Evolutionary conservation across 2,797 vertebrate species (phyloP).

Genomic region (Eptatretus atami): DNA sequence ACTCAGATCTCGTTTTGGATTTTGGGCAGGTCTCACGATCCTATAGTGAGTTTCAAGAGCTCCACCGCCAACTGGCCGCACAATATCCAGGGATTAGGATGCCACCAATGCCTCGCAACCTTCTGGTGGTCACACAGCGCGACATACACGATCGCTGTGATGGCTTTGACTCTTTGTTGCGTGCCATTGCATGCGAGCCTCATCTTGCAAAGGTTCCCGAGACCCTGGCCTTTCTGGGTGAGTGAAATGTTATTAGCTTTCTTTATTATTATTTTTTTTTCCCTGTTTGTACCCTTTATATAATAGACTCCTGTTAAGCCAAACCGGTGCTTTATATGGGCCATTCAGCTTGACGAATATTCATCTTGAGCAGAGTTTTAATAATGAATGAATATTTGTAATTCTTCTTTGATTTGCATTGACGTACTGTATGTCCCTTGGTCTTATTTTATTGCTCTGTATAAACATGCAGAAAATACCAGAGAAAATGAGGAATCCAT

Average conservation of each 20-base stretch:
- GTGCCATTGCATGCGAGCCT: constrained; percentile 20
- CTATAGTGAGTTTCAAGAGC: constrained; percentile 39
- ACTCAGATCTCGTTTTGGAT: not conserved
- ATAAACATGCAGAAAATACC: too few species aligned
- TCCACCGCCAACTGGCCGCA: constrained; percentile 20
- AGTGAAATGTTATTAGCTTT: constrained; percentile 7
- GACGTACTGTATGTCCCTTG: too few species aligned
- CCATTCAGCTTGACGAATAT: too few species aligned
- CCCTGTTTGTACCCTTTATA: too few species aligned
- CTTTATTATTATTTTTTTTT: too few species aligned
- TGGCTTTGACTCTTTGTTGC: constrained; percentile 27
- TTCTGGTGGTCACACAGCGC: constrained; percentile 30
- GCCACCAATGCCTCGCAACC: constrained; percentile 29
- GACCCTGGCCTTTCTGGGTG: constrained; percentile 36
- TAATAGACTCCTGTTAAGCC: too few species aligned
- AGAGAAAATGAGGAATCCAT: too few species aligned
- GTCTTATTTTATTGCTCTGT: too few species aligned
- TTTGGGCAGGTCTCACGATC: constrained; percentile 31
- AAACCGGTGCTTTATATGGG: too few species aligned
- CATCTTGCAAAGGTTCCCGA: constrained; percentile 22
- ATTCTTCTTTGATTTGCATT: too few species aligned
- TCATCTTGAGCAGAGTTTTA: too few species aligned
- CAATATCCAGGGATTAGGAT: constrained; percentile 18
- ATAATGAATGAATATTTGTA: too few species aligned
- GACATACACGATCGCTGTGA: constrained; percentile 28